These are phyloP conservation scores for Cyrtonyx montezumae DNA, from an alignment of 2,113 vertebrate species.

Conservation along the genomic window DNA sequence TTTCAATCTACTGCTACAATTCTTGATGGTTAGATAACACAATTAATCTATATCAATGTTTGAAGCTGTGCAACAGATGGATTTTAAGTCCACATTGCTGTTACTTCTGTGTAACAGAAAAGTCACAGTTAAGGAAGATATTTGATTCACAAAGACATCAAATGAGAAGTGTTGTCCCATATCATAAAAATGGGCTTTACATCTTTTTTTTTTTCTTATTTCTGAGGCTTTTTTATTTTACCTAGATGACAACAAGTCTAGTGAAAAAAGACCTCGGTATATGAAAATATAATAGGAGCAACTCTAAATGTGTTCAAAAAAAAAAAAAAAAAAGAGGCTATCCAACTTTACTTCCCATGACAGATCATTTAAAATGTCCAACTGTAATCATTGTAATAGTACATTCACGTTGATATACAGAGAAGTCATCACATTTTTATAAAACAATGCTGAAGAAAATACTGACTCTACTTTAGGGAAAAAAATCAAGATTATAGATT, in stretches of 20 bases:
- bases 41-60: background rate
- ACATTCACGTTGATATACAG: background rate
- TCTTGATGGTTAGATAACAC: background rate
- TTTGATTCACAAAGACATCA: background rate
- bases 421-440: background rate
- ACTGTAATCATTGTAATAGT: background rate
- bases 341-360: background rate
- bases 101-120: background rate
- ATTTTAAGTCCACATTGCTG: background rate
- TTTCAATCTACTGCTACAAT: background rate
- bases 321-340: background rate
- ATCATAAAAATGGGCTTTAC: background rate
- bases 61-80: background rate
- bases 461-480: background rate
- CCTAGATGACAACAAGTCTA: background rate
- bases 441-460: background rate
- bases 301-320: background rate
- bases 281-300: background rate
- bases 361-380: background rate
- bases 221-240: background rate
- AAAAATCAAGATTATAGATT: background rate
- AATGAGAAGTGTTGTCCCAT: background rate
- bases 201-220: accelerated
- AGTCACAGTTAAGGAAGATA: background rate
- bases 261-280: background rate